phyloP scores from a whole-genome alignment of 2,113 vertebrate genomes.

The Pipra filicauda region DNA sequence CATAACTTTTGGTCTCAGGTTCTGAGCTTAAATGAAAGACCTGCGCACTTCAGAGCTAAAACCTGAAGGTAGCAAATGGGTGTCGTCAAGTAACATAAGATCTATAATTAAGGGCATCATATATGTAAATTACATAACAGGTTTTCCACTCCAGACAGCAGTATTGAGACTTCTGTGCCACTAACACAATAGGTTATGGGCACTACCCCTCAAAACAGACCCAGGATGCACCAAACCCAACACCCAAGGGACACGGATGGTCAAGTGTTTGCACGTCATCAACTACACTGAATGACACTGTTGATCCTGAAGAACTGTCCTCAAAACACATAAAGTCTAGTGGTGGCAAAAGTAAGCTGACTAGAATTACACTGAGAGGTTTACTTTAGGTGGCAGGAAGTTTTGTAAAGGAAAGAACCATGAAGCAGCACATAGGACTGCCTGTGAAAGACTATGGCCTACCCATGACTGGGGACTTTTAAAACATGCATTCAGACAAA shows the following conservation, averaged over 20 bases:
- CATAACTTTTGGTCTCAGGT: neutral
- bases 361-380: neutral
- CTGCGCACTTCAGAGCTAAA: neutral
- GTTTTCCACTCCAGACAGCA: neutral
- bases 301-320: neutral
- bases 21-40: neutral
- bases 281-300: neutral
- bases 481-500: neutral
- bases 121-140: neutral
- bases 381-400: neutral
- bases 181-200: neutral
- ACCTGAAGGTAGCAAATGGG: neutral
- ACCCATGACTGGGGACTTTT: neutral
- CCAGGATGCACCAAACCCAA: neutral
- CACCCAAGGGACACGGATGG: neutral
- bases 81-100: neutral
- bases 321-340: neutral
- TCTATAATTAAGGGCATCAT: neutral
- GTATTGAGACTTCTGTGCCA: neutral
- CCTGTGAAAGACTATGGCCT: neutral
- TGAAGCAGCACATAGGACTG: neutral
- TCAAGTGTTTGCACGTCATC: neutral
- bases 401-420: neutral
- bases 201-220: neutral
- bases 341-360: neutral